phyloP scores from a whole-genome alignment of 2,797 vertebrate genomes.

The Danio albolineatus region DNA sequence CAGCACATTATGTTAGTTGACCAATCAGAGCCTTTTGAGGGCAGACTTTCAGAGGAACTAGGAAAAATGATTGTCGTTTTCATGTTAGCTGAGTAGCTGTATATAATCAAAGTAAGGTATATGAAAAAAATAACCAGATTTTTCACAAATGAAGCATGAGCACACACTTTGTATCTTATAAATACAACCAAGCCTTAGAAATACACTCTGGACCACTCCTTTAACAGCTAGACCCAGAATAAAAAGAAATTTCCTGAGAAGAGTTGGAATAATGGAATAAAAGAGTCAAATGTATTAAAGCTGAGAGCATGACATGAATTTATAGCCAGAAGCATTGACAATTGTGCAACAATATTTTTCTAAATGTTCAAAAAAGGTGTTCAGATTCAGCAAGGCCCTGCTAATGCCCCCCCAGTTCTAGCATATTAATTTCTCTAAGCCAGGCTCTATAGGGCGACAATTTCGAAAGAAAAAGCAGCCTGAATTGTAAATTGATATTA shows the following conservation, averaged over 20 bases:
- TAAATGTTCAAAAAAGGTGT: neutral
- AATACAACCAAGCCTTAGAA: too few relatives aligned
- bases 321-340: neutral
- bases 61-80: too few relatives aligned
- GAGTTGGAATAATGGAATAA: neutral
- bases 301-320: neutral
- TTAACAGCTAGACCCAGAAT: too few relatives aligned
- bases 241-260: neutral
- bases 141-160: too few relatives aligned
- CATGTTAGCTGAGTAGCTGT: too few relatives aligned
- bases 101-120: too few relatives aligned
- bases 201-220: too few relatives aligned
- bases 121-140: too few relatives aligned
- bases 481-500: slow-evolving; percentile 17
- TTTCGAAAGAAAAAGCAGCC: neutral
- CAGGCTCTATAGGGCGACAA: neutral
- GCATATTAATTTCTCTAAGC: neutral
- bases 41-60: too few relatives aligned
- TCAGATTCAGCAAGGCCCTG: neutral
- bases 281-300: neutral
- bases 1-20: too few relatives aligned
- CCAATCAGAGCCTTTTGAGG: too few relatives aligned
- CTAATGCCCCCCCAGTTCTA: neutral
- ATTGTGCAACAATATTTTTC: neutral
- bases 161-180: too few relatives aligned